Evolutionary conservation across 1,140 invertebrate species (phyloP), one percentile per base, ranked within the genome.

Genomic region (Nephila pilipes): DNA sequence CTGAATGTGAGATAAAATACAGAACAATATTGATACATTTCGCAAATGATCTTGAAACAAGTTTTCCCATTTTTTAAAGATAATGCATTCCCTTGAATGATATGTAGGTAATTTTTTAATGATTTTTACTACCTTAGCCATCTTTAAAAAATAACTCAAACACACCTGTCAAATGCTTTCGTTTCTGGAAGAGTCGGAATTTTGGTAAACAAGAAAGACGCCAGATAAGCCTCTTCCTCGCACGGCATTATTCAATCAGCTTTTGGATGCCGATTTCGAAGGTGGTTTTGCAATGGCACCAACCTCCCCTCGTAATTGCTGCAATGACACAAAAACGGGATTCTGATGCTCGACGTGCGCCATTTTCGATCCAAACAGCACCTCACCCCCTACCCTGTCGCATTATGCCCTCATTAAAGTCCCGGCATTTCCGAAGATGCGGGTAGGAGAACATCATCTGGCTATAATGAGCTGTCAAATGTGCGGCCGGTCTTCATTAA

Each of bases 391-490:
- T 18, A 4, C 55, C 20, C n/a, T 36, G 25, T 55, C 89, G 79
- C 89, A 91, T 91, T 91, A 91, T 91, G 75, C 80, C 79, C 89
- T 91, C 89, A 91, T 91, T 91, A 91, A 83, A 83, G 89, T 80
- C 75, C 69, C 79, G 79, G 89, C 89, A 91, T 91, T 91, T 91
- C 89, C 89, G 79, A 91, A 63, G 87, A 89, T 79, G 87, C 87
- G 38, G 65, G 87, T n/a, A 29, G 54, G 69, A 83, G 55, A 83
- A 63, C 89, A 91, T 91, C 89, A 83, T 91, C 89, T 83, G 79
- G 57, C 89, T 65, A 91, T 91, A 91, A 91, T 91, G 89, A 91
- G 89, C 89, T 91, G 89, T 91, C 89, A 91, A 91, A 91, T 91
- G 89, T 91, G 89, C 89, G 89, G 89, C 79, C 89, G 79, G 89